These are phyloP conservation scores for Pegea sp. DNA, from an alignment of 23 tunicate genomes.

Conservation along the genomic window DNA sequence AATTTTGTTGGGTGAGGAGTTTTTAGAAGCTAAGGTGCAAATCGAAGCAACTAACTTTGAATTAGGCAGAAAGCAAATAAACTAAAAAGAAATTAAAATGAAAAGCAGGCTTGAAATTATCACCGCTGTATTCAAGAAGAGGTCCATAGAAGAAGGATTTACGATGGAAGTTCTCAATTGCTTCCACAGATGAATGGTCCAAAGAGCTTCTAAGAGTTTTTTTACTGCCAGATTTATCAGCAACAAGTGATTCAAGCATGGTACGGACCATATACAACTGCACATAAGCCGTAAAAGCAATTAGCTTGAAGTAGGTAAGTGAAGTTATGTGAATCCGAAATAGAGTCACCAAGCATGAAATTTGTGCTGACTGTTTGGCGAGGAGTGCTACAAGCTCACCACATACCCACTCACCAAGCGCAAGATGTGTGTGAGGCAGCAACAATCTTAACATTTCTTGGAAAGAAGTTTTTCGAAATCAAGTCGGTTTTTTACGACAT, in stretches of 20 bases:
- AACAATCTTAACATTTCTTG: too few species aligned
- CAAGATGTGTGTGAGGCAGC: too few species aligned
- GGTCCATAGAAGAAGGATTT: constrained; percentile 76
- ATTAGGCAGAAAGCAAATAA: background rate
- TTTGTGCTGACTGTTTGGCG: background rate
- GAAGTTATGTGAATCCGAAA: too few species aligned
- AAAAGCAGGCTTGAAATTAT: background rate
- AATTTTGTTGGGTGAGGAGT: too few species aligned
- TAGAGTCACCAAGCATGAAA: too few species aligned
- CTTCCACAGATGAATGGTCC: constrained; percentile 68
- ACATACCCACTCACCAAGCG: background rate
- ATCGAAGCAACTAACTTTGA: background rate
- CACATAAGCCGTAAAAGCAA: too few species aligned
- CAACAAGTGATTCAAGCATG: constrained; percentile 90
- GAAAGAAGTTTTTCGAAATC: too few species aligned
- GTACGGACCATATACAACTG: constrained; percentile 92
- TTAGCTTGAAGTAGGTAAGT: too few species aligned
- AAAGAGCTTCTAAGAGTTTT: constrained; percentile 36
- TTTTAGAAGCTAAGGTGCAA: background rate
- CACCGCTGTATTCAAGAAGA: constrained; percentile 62
- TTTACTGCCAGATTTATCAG: constrained; percentile 79
- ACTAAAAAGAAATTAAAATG: background rate
- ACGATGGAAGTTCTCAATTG: constrained; percentile 76
- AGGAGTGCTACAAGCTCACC: background rate
- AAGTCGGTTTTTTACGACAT: too few species aligned